Conservation (phyloP, 2,797 vertebrate species). For the Borostomias antarcticus region DNA sequence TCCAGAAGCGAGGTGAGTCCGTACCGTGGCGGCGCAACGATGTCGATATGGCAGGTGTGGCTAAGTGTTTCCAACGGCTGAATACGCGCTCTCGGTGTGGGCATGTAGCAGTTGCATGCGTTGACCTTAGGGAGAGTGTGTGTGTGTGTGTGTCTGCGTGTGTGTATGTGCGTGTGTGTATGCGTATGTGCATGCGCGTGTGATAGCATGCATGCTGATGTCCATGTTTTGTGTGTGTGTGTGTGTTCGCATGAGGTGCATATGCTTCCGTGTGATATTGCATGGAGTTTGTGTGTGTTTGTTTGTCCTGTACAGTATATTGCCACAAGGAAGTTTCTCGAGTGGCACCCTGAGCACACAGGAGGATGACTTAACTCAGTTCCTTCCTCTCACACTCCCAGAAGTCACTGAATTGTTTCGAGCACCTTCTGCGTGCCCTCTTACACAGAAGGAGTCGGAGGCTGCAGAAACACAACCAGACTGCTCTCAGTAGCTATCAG, state of each 20-base stretch:
- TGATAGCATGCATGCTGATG: constrained; percentile 13
- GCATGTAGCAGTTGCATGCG: too few species aligned
- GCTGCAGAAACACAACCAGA: too few species aligned
- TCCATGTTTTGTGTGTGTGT: constrained; percentile 34
- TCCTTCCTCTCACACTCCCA: constrained; percentile 63
- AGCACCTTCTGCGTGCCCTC: constrained; percentile 45
- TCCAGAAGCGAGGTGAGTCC: constrained; percentile 78
- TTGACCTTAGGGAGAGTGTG: background rate
- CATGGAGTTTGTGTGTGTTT: constrained; percentile 1
- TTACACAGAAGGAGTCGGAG: background rate
- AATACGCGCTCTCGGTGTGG: too few species aligned
- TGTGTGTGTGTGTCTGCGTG: constrained; percentile 10
- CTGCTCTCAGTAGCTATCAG: too few species aligned
- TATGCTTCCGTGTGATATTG: too few species aligned
- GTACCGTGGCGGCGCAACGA: background rate
- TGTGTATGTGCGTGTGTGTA: background rate
- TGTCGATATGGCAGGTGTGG: background rate
- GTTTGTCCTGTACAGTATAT: constrained; percentile 30
- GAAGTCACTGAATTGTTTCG: constrained; percentile 58
- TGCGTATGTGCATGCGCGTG: background rate
- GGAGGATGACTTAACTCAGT: constrained; percentile 67
- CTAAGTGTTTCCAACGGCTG: too few species aligned
- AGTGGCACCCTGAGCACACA: constrained; percentile 57
- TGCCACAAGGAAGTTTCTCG: constrained; percentile 58
- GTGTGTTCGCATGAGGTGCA: too few species aligned